phyloP scores from a whole-genome alignment of 2,797 vertebrate species.

The Silurus lanzhouensis region DNA sequence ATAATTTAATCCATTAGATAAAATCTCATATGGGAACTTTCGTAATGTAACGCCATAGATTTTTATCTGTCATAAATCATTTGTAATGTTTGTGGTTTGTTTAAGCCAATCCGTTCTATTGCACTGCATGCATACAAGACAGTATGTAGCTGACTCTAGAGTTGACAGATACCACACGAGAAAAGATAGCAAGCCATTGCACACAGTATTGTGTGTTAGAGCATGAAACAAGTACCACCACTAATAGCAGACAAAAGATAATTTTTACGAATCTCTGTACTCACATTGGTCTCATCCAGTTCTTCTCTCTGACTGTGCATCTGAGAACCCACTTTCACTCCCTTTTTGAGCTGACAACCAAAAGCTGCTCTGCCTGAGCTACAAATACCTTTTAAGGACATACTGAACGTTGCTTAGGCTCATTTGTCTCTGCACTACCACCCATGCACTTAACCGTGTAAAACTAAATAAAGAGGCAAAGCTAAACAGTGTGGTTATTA shows the following conservation, averaged over 20 bases:
- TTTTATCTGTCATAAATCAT: not conserved
- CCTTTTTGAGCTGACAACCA: slow-evolving; percentile 55
- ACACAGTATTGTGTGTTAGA: not conserved
- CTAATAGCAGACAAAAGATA: not conserved
- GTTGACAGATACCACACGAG: not conserved
- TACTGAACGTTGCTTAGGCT: slow-evolving; percentile 66
- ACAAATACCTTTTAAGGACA: slow-evolving; percentile 77
- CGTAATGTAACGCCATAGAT: not conserved
- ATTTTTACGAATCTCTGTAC: slow-evolving; percentile 20
- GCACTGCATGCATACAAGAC: not conserved
- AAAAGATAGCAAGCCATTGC: not conserved
- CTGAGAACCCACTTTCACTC: slow-evolving; percentile 60
- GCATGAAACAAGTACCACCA: not conserved
- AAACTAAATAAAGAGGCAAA: slow-evolving; percentile 15
- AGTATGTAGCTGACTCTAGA: not conserved
- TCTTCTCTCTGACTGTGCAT: slow-evolving; percentile 38
- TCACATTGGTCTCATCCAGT: slow-evolving; percentile 32
- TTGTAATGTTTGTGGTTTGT: not conserved
- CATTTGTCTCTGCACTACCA: slow-evolving; percentile 62
- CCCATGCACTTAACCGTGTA: slow-evolving; percentile 11
- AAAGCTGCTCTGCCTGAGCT: slow-evolving; percentile 53
- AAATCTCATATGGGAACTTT: not conserved
- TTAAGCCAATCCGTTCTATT: not conserved
- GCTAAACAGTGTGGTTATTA: slow-evolving; percentile 16
- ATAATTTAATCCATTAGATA: not conserved